Percentiles rank a stretch among this genome's conserved stretches.
phyloP scores from a whole-genome alignment of 2,888 invertebrate genomes.

The Idaea straminata region DNA sequence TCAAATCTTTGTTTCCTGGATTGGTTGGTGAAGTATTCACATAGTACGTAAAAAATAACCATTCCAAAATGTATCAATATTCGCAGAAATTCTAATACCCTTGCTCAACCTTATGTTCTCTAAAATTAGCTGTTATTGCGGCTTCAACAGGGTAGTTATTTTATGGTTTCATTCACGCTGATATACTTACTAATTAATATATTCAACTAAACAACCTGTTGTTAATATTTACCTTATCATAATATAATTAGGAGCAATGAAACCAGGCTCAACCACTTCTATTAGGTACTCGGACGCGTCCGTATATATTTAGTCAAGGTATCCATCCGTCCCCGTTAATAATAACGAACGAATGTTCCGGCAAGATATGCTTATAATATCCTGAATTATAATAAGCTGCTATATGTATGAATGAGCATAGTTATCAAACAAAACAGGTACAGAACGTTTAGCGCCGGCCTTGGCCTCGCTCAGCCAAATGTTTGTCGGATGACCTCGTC shows the following conservation, averaged over 20 bases:
- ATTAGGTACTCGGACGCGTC: background rate
- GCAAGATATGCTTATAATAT: constrained; percentile 24
- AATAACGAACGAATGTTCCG: background rate
- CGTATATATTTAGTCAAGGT: background rate
- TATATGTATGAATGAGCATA: constrained; percentile 34
- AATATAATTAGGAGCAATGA: background rate
- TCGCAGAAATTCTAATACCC: background rate
- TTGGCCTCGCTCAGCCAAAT: constrained; percentile 61
- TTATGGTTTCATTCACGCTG: background rate
- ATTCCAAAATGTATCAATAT: too few species aligned
- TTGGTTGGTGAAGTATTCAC: background rate
- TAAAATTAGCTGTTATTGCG: background rate
- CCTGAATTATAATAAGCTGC: constrained; percentile 43
- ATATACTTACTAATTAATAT: background rate
- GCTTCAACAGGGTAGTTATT: background rate
- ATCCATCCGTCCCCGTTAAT: background rate
- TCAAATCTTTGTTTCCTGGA: background rate
- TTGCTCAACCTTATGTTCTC: background rate
- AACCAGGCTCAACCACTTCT: background rate
- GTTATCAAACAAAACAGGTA: constrained; percentile 32
- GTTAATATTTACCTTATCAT: background rate
- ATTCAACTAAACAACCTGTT: background rate
- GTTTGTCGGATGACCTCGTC: constrained; percentile 65
- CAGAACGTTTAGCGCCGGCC: constrained; percentile 42
- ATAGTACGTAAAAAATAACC: too few species aligned